Evolutionary conservation across 2,113 vertebrate genomes (phyloP).

Genomic region (Boleophthalmus pectinirostris): DNA sequence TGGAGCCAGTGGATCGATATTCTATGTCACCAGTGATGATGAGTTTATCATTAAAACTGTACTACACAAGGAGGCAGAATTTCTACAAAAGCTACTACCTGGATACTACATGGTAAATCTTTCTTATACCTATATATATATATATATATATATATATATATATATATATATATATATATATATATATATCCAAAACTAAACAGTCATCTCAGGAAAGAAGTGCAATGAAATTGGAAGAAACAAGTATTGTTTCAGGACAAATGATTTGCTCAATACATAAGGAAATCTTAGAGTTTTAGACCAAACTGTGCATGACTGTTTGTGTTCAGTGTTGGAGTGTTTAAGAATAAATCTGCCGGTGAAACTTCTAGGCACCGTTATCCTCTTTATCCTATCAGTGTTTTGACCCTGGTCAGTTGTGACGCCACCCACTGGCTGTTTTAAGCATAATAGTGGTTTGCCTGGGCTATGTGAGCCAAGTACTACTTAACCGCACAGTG

Average conservation of each 20-base stretch:
- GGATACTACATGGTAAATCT: slow-evolving; percentile 95
- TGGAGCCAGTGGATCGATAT: slow-evolving; percentile 94
- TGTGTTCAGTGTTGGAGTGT: slow-evolving; percentile 23
- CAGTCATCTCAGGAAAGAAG: not conserved
- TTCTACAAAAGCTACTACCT: slow-evolving; percentile 97
- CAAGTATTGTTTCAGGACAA: not conserved
- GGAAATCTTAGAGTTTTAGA: not conserved
- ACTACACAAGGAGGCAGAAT: slow-evolving; percentile 96
- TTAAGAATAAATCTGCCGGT: slow-evolving; percentile 1
- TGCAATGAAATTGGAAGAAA: not conserved
- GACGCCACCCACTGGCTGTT: slow-evolving; percentile 47
- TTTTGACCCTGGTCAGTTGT: slow-evolving; percentile 31
- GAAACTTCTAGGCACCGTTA: slow-evolving; percentile 26
- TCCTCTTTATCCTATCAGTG: slow-evolving; percentile 49
- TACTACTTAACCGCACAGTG: slow-evolving; percentile 31
- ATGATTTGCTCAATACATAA: not conserved
- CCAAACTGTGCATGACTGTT: slow-evolving; percentile 1
- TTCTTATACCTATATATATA: no score
- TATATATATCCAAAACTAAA: not conserved
- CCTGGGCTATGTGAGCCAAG: slow-evolving; percentile 20
- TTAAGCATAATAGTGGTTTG: slow-evolving; percentile 24
- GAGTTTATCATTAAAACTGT: slow-evolving; percentile 99
- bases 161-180: no score
- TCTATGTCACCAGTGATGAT: slow-evolving; percentile 96
- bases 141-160: no score